Base-by-base conservation (phyloP, 2,113 vertebrate species). In the Acanthochromis polyacanthus region DNA sequence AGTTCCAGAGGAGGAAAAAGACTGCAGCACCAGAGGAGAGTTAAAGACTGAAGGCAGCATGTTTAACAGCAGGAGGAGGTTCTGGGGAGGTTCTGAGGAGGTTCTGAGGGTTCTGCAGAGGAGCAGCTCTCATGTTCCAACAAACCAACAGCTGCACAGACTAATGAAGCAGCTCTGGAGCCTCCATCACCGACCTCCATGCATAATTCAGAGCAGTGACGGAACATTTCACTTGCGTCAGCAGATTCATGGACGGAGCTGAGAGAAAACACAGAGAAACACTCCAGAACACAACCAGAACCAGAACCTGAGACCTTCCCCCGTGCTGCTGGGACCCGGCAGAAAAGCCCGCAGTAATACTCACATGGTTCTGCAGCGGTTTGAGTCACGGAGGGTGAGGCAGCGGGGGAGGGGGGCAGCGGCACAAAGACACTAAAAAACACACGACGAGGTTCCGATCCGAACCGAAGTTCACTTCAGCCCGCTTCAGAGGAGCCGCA, bases 281-380 rank as follows among this genome's bases (percentile, higher is more conserved):
- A 68, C 5, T 25, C 2, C 1, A 45, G 38, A 5, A 55, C 1
- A 46, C 32, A 2, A 12, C 36, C 32, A 8, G 32, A 36, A 36
- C 9, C 32, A 36, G 32, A 36, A 36, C 32, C 25, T 3, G 25
- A 25, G 25, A 25, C 2, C 25, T 25, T 25, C 25, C 25, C 25
- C 25, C 25, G 25, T 3, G 25, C 25, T 25, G 25, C 25, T 25
- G 2, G 25, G 25, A 25, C 25, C 25, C 25, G 25, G 30, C n/a
- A 75, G 71, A 88, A 92, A 85, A 83, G 19, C 25, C 81, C 89
- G 88, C 91, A 92, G 85, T 74, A 84, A 84, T 93, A 95, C 94
- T 95, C 89, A 95, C 94, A 95, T 95, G 73, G 86, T 91, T 93
- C 76, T 91, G 92, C 92, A 94, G 94, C 79, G 86, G 92, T 87